Evolutionary conservation across 2,888 invertebrate species (phyloP), one percentile per base, ranked within the genome.

Genomic region (Caenorhabditis zanzibari): DNA sequence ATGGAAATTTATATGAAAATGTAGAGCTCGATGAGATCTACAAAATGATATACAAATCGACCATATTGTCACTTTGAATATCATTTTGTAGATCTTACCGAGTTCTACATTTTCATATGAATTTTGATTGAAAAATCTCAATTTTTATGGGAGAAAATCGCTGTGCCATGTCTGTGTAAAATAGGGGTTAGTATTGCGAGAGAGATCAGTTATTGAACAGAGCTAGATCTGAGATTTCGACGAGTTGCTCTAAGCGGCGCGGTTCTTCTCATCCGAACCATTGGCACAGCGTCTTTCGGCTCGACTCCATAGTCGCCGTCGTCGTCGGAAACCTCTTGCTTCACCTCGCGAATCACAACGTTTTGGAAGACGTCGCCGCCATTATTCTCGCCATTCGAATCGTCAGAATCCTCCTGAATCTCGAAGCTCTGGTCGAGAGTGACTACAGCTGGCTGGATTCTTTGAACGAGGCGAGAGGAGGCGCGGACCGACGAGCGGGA

Each of bases 331-430:
- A 54, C 14, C 24, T 54, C 54, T 26, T 26, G 54, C 54, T 54
- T 54, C 54, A 54, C 54, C 22, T 54, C 24, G 7, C 54, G 54
- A 26, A 26, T 26, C 12, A 2, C 10, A 5, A 54, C 14, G 3
- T 26, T 26, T 19, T 26, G 26, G 54, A 54, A 54, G 26, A 54
- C 54, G 54, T 54, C 54, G 1, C 52, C 52, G 10, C 52, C 52
- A 14, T 54, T 22, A 26, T 54, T 54, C 26, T 54, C 54, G 14
- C 26, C 38, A 24, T n/a, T 28, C 19, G 22, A 14, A 16, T 26
- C 28, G n/a, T 61, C 73, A 7, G 49, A 61, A 7, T 73, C 73
- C 6, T 63, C 63, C 38, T 73, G 73, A 22, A 73, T 61, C 14
- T 73, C 73, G 28, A 73, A 47, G 19, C 52, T 54, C 19, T 41